Base-by-base conservation (phyloP, 2,888 invertebrate genomes). In the Cactoblastis cactorum region DNA sequence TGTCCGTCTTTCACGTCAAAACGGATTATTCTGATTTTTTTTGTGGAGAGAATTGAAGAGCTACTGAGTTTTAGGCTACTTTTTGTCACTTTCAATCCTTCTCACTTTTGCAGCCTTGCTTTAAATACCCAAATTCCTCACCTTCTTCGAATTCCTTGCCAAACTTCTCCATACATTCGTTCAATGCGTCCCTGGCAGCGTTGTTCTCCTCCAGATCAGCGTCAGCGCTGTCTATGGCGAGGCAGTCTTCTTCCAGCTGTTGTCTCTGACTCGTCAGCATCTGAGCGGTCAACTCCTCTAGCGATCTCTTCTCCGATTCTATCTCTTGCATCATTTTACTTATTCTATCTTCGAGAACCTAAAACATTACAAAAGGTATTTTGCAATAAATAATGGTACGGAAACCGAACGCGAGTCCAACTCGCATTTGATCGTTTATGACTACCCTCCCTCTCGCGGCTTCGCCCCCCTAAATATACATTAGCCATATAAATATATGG, bases 71-170 rank as follows among this genome's bases (percentile, higher is more conserved):
- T n/a, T n/a, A n/a, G n/a, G n/a, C n/a, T n/a, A 24, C 24, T 5
- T 24, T 24, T 24, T 24, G 8, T 24, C n/a, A n/a, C n/a, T 24
- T 5, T 24, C n/a, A n/a, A n/a, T 24, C 24, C 24, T 24, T 24
- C 8, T 24, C 24, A 24, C 24, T 5, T 24, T 24, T 24, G n/a
- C n/a, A n/a, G n/a, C n/a, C n/a, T n/a, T 24, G 8, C 8, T 24
- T 24, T 14, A 37, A 17, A 24, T 24, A 24, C 8, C 11, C 5
- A 34, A 34, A 34, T 12, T 12, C 69, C 53, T 67, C 65, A 83
- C 91, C 91, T 49, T 78, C 71, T 0, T 77, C 72, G 32, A 91
- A 74, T 34, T 84, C 74, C n/a, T 78, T 69, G 4, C 62, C 69
- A 58, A 80, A 90, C 14, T 69, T 66, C 5, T 69, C 68, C 8